A percentile compares a stretch with the other conserved stretches of the same genome.
Conservation (phyloP, 2,888 invertebrate genomes). For the Scaptomyza cyrtandrae region DNA sequence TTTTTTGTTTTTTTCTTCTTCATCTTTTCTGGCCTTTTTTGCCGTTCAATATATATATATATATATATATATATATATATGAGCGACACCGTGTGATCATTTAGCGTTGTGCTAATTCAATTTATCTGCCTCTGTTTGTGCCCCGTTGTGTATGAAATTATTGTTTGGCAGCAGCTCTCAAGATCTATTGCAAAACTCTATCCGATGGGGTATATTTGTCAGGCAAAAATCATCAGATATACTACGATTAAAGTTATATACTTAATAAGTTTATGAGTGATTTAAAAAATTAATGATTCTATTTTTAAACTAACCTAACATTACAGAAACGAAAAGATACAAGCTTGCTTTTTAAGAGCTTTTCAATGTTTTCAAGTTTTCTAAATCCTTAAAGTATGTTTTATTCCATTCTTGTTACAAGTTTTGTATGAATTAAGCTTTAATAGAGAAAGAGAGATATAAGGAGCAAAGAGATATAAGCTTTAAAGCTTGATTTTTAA, state of each 20-base stretch:
- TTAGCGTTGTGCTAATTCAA: constrained; percentile 81
- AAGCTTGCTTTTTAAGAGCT: no score
- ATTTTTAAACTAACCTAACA: no score
- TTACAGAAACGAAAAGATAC: no score
- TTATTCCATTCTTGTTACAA: no score
- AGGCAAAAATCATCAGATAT: constrained; percentile 17
- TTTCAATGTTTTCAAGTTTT: no score
- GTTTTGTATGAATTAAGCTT: no score
- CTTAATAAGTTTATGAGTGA: no score
- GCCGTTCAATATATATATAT: constrained; percentile 30
- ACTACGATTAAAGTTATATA: background rate
- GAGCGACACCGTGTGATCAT: constrained; percentile 82
- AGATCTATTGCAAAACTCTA: constrained; percentile 30
- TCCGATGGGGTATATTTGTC: background rate
- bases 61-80: constrained; percentile 25
- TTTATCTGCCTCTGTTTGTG: constrained; percentile 52
- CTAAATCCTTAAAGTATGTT: no score
- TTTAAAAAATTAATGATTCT: no score
- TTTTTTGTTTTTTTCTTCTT: constrained; percentile 24
- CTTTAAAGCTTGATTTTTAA: no score
- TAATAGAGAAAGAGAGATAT: no score
- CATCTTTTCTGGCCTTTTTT: constrained; percentile 9
- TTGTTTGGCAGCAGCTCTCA: constrained; percentile 32
- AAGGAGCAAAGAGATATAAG: no score
- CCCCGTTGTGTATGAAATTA: constrained; percentile 30